Percentiles rank a stretch among this genome's conserved stretches.
These are phyloP conservation scores for Ennomos erosarius DNA, from an alignment of 2,888 invertebrate species.

Conservation along the genomic window DNA sequence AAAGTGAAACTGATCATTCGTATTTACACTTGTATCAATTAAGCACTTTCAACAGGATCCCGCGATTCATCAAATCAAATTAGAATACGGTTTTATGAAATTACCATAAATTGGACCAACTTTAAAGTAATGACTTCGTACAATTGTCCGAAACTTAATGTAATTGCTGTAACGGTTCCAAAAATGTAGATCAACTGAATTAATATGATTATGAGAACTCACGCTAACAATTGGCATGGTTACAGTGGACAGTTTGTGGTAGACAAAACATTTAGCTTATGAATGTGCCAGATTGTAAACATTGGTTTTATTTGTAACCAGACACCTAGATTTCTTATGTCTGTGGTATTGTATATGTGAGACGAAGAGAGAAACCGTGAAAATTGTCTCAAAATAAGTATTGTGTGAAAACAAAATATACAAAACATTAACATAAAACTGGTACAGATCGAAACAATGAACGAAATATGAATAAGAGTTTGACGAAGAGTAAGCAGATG, in stretches of 20 bases:
- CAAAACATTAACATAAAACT: constrained; percentile 13
- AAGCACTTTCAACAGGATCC: constrained; percentile 81
- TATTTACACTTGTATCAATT: constrained; percentile 64
- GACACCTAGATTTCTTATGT: constrained; percentile 44
- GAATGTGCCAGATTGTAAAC: constrained; percentile 34
- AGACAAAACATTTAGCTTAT: constrained; percentile 29
- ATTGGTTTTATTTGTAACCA: constrained; percentile 42
- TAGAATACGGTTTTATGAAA: constrained; percentile 48
- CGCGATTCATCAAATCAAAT: constrained; percentile 50
- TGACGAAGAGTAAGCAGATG: background rate
- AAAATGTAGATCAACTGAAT: constrained; percentile 55
- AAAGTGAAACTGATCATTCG: constrained; percentile 80
- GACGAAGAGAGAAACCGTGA: constrained; percentile 62
- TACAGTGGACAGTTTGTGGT: constrained; percentile 32
- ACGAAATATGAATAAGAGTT: constrained; percentile 4
- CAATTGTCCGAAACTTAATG: constrained; percentile 56
- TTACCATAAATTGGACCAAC: constrained; percentile 54
- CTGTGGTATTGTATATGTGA: constrained; percentile 53
- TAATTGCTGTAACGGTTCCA: constrained; percentile 58
- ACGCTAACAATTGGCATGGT: constrained; percentile 49
- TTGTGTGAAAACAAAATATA: constrained; percentile 42
- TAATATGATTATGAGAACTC: constrained; percentile 62
- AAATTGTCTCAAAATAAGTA: constrained; percentile 63
- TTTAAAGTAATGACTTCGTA: constrained; percentile 61
- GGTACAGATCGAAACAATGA: constrained; percentile 40